A percentile compares a stretch with the other conserved stretches of the same genome.
phyloP scores from a whole-genome alignment of 2,113 vertebrate species.

The Ochotona princeps region DNA sequence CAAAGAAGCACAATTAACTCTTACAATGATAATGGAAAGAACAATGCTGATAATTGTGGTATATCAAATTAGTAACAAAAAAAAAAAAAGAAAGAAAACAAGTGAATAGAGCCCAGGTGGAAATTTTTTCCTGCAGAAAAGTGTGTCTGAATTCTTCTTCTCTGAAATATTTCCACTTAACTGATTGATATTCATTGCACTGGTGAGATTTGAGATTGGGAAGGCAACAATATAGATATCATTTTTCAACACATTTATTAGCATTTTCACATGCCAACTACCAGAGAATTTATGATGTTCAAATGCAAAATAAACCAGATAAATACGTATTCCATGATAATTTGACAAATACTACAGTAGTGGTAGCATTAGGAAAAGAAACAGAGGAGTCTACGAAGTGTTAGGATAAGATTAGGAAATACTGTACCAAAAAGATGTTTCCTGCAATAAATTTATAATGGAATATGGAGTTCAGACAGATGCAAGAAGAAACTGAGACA shows the following conservation, averaged over 20 bases:
- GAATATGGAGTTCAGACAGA: rapidly evolving
- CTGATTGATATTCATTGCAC: neutral
- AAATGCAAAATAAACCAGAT: neutral
- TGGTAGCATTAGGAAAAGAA: neutral
- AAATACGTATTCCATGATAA: neutral
- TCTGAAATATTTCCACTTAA: neutral
- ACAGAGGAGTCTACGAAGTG: rapidly evolving
- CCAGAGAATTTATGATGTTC: neutral
- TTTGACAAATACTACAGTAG: neutral
- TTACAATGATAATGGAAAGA: neutral
- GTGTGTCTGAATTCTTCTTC: neutral
- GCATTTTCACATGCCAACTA: neutral
- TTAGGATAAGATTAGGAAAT: neutral
- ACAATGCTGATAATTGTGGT: neutral
- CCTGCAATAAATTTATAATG: neutral
- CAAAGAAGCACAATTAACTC: neutral
- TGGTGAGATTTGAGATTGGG: neutral
- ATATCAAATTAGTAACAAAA: neutral
- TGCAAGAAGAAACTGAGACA: neutral
- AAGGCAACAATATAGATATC: neutral
- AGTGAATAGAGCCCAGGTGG: neutral
- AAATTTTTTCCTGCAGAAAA: neutral
- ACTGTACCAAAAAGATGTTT: neutral
- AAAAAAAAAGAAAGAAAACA: neutral
- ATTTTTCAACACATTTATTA: neutral